Evolutionary conservation across 1,140 invertebrate species (phyloP).

Genomic region (Cepaea nemoralis): DNA sequence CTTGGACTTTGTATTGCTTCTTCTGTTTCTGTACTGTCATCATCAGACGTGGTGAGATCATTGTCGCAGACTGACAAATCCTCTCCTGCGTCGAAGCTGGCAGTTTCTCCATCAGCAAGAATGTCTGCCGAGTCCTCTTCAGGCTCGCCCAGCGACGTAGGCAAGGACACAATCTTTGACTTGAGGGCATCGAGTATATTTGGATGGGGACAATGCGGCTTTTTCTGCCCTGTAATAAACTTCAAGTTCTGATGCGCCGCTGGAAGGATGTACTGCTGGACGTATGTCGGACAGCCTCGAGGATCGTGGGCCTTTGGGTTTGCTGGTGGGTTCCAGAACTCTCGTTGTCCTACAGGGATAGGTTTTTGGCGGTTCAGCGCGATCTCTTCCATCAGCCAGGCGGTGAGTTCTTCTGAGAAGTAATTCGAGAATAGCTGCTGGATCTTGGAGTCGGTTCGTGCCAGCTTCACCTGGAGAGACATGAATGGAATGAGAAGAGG

Average conservation of each 20-base stretch:
- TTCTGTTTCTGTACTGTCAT: constrained; percentile 57
- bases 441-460: constrained; percentile 60
- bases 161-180: constrained; percentile 28
- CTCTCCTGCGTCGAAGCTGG: constrained; percentile 51
- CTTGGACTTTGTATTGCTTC: constrained; percentile 71
- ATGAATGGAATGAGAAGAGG: not conserved
- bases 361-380: constrained; percentile 63
- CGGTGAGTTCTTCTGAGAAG: constrained; percentile 62
- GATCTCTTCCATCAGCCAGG: constrained; percentile 68
- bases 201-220: constrained; percentile 63
- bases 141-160: constrained; percentile 45
- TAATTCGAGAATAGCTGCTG: constrained; percentile 55
- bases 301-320: constrained; percentile 61
- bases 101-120: constrained; percentile 4
- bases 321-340: constrained; percentile 64
- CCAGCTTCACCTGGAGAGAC: constrained; percentile 49
- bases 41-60: constrained; percentile 50
- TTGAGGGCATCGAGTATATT: constrained; percentile 62
- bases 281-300: constrained; percentile 63
- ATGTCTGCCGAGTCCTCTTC: constrained; percentile 17
- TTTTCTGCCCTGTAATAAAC: not conserved
- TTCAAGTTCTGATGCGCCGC: constrained; percentile 4
- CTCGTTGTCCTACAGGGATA: constrained; percentile 52
- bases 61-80: constrained; percentile 52
- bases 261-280: constrained; percentile 58